phyloP scores from a whole-genome alignment of 2,113 vertebrate species.

The Zootoca vivipara region DNA sequence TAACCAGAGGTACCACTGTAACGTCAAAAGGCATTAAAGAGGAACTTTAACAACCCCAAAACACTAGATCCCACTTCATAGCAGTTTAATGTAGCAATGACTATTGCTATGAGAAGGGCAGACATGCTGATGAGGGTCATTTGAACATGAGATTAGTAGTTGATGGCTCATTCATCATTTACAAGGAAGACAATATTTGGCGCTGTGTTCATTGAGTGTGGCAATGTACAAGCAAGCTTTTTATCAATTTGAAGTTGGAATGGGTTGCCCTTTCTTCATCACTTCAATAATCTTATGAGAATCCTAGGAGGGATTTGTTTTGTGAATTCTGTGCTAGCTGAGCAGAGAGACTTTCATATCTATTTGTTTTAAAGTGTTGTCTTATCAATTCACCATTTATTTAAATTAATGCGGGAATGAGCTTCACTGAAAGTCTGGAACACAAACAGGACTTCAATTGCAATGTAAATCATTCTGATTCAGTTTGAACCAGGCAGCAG shows the following conservation, averaged over 20 bases:
- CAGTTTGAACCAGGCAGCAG: neutral
- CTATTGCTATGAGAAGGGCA: neutral
- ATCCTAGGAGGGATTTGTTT: neutral
- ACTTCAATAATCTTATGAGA: neutral
- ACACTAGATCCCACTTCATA: neutral
- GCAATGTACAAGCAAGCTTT: neutral
- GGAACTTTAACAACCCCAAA: neutral
- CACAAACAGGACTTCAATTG: neutral
- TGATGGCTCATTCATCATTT: constrained; percentile 23
- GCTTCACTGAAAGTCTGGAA: neutral
- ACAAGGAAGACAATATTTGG: neutral
- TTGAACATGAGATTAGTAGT: constrained; percentile 3
- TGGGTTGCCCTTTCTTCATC: neutral
- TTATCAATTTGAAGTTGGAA: constrained; percentile 33
- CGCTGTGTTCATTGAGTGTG: neutral
- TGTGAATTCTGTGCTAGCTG: neutral
- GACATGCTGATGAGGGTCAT: neutral
- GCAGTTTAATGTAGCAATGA: neutral
- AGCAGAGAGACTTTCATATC: neutral
- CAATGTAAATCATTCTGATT: neutral
- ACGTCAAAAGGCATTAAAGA: neutral
- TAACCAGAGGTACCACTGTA: too few relatives aligned
- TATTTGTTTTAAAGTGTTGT: neutral
- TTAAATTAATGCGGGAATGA: neutral
- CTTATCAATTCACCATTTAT: neutral